These are phyloP conservation scores for Gila robusta DNA, from an alignment of 2,797 vertebrate species.

Conservation along the genomic window DNA sequence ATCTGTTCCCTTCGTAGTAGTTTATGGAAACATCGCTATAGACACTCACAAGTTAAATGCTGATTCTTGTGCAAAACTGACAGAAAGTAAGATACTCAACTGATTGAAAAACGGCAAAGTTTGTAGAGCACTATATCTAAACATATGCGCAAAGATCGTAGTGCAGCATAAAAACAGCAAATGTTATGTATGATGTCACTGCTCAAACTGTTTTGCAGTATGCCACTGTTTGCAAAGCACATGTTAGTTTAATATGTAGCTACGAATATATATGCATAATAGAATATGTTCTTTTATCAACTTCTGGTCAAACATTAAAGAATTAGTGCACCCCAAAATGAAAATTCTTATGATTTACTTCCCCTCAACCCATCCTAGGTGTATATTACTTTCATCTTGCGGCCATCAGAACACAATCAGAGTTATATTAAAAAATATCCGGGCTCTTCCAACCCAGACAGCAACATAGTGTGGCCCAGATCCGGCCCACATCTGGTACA, in stretches of 20 bases:
- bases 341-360: not conserved
- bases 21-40: not conserved
- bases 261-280: slow-evolving; percentile 47
- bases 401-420: too few species aligned
- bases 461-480: too few species aligned
- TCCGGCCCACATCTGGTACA: too few species aligned
- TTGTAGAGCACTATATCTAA: not conserved
- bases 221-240: slow-evolving; percentile 24
- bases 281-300: slow-evolving; percentile 10
- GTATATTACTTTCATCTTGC: too few species aligned
- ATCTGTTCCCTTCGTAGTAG: not conserved
- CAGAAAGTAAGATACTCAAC: not conserved
- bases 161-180: not conserved
- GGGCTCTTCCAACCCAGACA: too few species aligned
- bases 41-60: not conserved
- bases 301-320: not conserved
- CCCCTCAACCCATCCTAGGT: too few species aligned
- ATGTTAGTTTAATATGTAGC: slow-evolving; percentile 46
- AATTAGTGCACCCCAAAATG: not conserved
- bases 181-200: not conserved
- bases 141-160: not conserved
- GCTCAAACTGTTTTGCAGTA: not conserved
- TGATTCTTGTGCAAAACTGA: not conserved
- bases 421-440: not conserved
- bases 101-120: not conserved